Evolutionary conservation across 2,797 vertebrate species (phyloP).

Genomic region (Anisognathus igniventris): DNA sequence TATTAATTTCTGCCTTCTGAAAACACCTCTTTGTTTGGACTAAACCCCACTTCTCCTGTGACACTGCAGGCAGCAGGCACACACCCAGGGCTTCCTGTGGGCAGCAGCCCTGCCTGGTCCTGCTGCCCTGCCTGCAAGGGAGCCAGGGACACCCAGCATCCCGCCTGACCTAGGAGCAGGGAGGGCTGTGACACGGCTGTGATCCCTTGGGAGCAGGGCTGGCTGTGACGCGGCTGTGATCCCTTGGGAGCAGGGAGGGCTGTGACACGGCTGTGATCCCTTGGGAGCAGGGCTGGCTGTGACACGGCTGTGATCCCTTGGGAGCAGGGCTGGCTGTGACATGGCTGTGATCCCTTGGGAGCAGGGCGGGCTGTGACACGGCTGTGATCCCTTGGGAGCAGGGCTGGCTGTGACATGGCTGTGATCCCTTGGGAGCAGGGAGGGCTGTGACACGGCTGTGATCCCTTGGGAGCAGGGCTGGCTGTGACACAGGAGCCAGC

Average conservation of each 20-base stretch:
- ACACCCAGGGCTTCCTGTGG: fast-evolving
- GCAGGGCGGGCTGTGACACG: too few species aligned
- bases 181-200: background rate
- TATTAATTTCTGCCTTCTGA: slow-evolving; percentile 57
- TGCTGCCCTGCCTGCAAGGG: fast-evolving
- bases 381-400: background rate
- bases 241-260: background rate
- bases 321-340: background rate
- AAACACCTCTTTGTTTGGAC: slow-evolving; percentile 42
- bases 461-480: background rate
- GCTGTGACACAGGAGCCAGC: background rate
- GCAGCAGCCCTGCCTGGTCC: background rate
- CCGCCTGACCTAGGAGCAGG: fast-evolving
- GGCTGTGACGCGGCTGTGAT: too few species aligned
- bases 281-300: too few species aligned
- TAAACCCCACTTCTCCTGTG: background rate
- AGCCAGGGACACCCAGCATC: background rate
- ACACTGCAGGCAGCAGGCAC: background rate
- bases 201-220: fast-evolving
- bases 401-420: background rate
- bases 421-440: background rate
- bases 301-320: too few species aligned
- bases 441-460: fast-evolving
- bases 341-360: too few species aligned
- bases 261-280: background rate